Evolutionary conservation across 2,888 invertebrate genomes (phyloP), one percentile per base, ranked within the genome.

Genomic region (Conomelus anceps): DNA sequence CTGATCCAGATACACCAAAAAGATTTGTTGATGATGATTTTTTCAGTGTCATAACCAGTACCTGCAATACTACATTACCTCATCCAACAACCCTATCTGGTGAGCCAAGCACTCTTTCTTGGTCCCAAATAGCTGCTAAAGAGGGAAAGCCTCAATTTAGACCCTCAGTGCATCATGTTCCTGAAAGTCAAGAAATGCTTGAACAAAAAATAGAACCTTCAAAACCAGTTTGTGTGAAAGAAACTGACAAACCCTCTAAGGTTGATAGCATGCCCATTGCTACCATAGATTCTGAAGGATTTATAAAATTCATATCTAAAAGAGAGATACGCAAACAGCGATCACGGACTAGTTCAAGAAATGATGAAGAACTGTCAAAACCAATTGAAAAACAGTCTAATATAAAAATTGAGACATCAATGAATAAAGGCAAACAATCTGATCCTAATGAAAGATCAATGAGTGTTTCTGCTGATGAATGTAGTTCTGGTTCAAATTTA

Each of bases 261-360:
- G 63, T n/a, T 63, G n/a, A 63, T 63, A 1, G n/a, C 7, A n/a
- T 63, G 22, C 87, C 87, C 20, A 22, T 89, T 23, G 90, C 88
- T 20, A 84, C 84, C 26, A 86, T 90, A 20, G 90, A 90, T 89
- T 84, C 88, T 26, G 90, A 90, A 84, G 90, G 90, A 17, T 90
- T 90, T 85, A 90, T 90, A 22, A 88, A 90, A 23, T 90, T 90
- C 89, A 84, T 90, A 1, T 87, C 90, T 29, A 90, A 90, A 34
- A 90, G 87, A 23, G 90, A 90, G 26, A 87, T 90, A 85, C 86
- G 90, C 23, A 90, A 90, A 26, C 86, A 88, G 20, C 87, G 34
- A 29, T 89, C 88, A 86, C 85, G 89, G 22, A 88, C 89, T 86
- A 86, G 87, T 34, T 86, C 89, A 23, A 85, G 89, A 26, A 89